Evolutionary conservation across 1,140 invertebrate genomes (phyloP), one percentile per base, ranked within the genome.

Genomic region (Trachymyrmex cornetzi): DNA sequence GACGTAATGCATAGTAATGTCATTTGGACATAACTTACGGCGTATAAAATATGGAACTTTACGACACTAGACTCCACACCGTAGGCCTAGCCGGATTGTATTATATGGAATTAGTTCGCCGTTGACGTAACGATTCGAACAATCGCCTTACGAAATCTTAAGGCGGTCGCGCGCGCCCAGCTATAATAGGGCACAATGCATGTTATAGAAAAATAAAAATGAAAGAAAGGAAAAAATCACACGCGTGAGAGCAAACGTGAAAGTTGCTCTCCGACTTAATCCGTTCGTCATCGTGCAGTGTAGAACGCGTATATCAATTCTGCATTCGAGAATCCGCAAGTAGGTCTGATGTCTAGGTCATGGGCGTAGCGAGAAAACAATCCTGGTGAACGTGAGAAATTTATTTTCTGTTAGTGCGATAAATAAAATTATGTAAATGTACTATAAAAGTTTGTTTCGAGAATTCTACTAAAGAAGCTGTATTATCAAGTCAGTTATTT

Each of bases 61-160:
- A 67, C 48, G 63, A 69, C 63, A 79, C 22, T 44, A 50, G 3
- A 53, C 44, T 24, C 19, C 19, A 61, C 38, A 22, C 59, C 16
- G 5, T 19, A 61, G 44, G 19, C 19, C n/a, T 44, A 38, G 44
- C 44, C 14, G 14, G 77, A 67, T 80, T 69, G 63, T 80, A 67
- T 80, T 80, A 59, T 80, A 67, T 67, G 30, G 63, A 80, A 69
- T 80, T 80, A 80, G 77, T 80, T 38, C 63, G 57, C 27, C 48
- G 48, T 67, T 80, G 63, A 80, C 63, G 77, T 80, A 80, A 80
- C 57, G 14, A 34, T 55, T 69, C 63, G 48, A 69, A 80, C 77
- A 69, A 80, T 80, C 77, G 14, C n/a, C 14, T 80, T 80, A 44
- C 30, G 77, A 80, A 67, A 80, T 57, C n/a, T 34, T 27, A 5